A percentile compares a stretch with the other conserved stretches of the same genome.
phyloP scores from a whole-genome alignment of 2,888 invertebrate genomes.

The Melanophora roralis region DNA sequence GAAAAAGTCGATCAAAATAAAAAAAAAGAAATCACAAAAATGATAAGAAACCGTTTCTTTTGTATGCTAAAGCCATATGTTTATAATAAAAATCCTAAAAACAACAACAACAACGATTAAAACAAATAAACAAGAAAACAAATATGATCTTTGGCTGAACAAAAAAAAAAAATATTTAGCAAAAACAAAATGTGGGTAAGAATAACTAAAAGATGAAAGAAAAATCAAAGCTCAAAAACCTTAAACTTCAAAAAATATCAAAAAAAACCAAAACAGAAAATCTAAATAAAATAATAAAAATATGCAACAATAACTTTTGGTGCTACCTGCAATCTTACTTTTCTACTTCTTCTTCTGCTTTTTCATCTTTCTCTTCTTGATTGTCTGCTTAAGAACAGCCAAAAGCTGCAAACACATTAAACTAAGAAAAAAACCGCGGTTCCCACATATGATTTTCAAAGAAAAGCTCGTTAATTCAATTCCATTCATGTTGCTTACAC shows the following conservation, averaged over 20 bases:
- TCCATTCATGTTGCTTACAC: background rate
- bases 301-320: no score
- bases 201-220: background rate
- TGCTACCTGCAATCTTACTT: background rate
- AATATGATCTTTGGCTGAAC: background rate
- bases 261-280: background rate
- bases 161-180: background rate
- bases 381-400: background rate
- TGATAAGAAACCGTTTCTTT: background rate
- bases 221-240: background rate
- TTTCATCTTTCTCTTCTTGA: no score
- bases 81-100: background rate
- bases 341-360: no score
- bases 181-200: conserved; percentile 16
- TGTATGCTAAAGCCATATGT: background rate
- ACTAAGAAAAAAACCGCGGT: background rate
- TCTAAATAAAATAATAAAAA: background rate
- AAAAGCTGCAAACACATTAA: background rate
- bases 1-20: conserved; percentile 4
- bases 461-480: background rate
- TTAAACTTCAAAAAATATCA: background rate
- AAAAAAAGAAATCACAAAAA: background rate
- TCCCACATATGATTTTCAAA: conserved; percentile 1
- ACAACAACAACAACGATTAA: conserved; percentile 20
- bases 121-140: background rate